Base-by-base conservation (phyloP, 2,888 invertebrate genomes). In the Halictus quadricinctus region DNA sequence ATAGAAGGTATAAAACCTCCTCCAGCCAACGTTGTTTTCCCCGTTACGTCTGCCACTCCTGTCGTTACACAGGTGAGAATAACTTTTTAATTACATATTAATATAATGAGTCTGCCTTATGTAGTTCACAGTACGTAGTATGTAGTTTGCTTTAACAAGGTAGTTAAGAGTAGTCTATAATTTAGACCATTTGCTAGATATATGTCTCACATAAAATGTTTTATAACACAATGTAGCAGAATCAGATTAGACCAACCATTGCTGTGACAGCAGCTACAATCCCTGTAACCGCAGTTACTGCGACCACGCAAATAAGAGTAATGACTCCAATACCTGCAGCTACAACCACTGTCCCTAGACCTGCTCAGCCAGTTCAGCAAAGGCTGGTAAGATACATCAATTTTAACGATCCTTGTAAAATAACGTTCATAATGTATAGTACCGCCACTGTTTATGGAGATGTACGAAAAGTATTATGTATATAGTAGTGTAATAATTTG, bases 1-100 rank as follows among this genome's bases (percentile, higher is more conserved):
- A 99, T 99, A 92, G 99, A 99, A 90, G 99, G 99, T 21, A 98
- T 99, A 92, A 97, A 97, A 94, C 97, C 99, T 15, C 99, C 99
- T 25, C 97, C 98, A 41, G 95, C 97, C 87, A 96, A 96, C 86
- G 96, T 97, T 75, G 96, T 97, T 66, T 96, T 96, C 92, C 95
- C 96, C 69, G 95, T 95, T 90, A 95, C 95, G 82, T 94, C 94
- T 6, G 93, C 94, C 21, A 93, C 95, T n/a, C 94, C 95, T 70
- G 88, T 95, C 70, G 91, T 92, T 76, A 91, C 91, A 73, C 93
- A 93, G 92, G 94, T 90, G 82, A 81, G 70, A 70, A 76, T 74
- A 66, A 54, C 48, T 25, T 25, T 36, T 1, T 72, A 18, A 46
- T 41, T 8, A 29, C 13, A 70, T n/a, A 50, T 74, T 15, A 64